These are phyloP conservation scores for Periparus ater DNA, from an alignment of 2,797 vertebrate genomes.

Conservation along the genomic window DNA sequence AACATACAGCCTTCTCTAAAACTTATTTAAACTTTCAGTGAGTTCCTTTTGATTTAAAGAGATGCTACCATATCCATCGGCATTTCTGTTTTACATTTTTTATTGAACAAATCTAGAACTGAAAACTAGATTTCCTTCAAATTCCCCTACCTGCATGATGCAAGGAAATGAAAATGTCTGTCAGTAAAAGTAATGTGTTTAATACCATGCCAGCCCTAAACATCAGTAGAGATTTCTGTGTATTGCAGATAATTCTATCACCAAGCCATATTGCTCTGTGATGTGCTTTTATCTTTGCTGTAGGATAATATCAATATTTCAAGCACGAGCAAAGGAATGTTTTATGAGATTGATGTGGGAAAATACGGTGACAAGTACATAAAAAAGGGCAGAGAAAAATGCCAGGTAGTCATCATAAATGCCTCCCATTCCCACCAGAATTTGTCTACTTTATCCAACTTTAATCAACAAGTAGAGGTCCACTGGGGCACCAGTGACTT, in stretches of 20 bases:
- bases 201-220: constrained; percentile 76
- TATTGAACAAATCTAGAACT: constrained; percentile 60
- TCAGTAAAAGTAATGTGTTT: constrained; percentile 82
- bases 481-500: background rate
- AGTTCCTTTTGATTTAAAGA: constrained; percentile 66
- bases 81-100: constrained; percentile 69
- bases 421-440: constrained; percentile 16
- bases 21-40: constrained; percentile 40
- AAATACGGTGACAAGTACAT: constrained; percentile 71
- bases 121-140: constrained; percentile 73
- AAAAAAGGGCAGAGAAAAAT: constrained; percentile 68
- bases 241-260: constrained; percentile 79
- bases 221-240: constrained; percentile 76
- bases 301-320: constrained; percentile 77
- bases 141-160: constrained; percentile 63
- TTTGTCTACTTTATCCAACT: constrained; percentile 45
- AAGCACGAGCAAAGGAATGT: constrained; percentile 69
- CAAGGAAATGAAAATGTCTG: constrained; percentile 77
- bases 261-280: constrained; percentile 70
- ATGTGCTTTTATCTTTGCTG: constrained; percentile 76
- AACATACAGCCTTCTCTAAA: background rate
- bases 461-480: constrained; percentile 13
- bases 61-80: constrained; percentile 8
- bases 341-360: constrained; percentile 75
- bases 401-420: constrained; percentile 54